Evolutionary conservation across 1,140 invertebrate genomes (phyloP), one percentile per base, ranked within the genome.

Genomic region (Steinernema feltiae): DNA sequence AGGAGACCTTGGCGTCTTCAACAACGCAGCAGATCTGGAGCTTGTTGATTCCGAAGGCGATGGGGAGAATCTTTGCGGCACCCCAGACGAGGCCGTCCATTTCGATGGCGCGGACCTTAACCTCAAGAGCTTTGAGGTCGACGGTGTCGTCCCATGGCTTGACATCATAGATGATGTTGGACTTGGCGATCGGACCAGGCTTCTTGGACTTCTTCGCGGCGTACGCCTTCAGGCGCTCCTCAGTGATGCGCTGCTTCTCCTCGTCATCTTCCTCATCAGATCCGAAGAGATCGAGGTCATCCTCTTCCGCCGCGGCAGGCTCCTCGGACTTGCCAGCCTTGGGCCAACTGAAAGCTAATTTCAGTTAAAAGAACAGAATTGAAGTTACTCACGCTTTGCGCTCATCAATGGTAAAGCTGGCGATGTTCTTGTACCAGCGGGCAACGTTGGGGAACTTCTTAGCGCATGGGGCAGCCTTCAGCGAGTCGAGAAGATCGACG

Each of bases 21-120:
- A 88, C 87, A 63, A 98, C 92, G 30, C 97, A 93, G 87, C 92
- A 94, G 78, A 92, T 92, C 88, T 93, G 92, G 69, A 98, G 89
- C 86, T 98, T 98, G 75, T 92, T 91, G 82, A 98, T 96, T 63
- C 95, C 95, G 90, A 93, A 98, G 32, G 93, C 95, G 30, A 98
- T 90, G 71, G 94, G 93, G 0, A 95, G 91, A 27, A 97, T 88
- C 90, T 97, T 96, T 31, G 93, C 83, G 71, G 86, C 82, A 71
- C 88, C 89, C 89, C 89, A 89, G n/a, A 89, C 70, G 1, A 89
- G 85, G 70, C 89, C 89, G 79, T 89, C 88, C 63, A 80, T 80
- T 35, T 78, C 76, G 48, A 89, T 84, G 30, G 76, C 73, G 30
- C 87, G 79, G 1, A 88, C 87, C 30, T 74, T 24, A 70, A 86